Evolutionary conservation across 2,113 vertebrate species (phyloP).

Genomic region (Gasterosteus nipponicus): DNA sequence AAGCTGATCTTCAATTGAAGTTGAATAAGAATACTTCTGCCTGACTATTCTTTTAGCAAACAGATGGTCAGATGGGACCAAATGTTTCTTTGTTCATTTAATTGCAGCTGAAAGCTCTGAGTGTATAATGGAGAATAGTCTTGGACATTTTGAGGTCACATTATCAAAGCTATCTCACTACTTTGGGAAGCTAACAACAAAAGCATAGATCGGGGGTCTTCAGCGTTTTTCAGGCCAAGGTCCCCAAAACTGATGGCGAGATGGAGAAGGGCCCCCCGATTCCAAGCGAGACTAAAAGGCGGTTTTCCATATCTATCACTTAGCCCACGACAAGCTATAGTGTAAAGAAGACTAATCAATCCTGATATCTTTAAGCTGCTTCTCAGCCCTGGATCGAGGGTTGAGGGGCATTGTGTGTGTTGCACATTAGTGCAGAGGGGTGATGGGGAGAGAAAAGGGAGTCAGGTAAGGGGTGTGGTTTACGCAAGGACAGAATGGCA

Average conservation of each 20-base stretch:
- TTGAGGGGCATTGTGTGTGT: too few species aligned
- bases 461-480: too few species aligned
- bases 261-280: neutral
- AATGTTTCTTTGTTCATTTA: neutral
- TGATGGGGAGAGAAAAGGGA: too few species aligned
- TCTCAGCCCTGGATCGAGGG: too few species aligned
- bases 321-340: neutral
- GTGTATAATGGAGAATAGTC: neutral
- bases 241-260: too few species aligned
- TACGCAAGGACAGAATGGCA: too few species aligned
- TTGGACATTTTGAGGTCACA: neutral
- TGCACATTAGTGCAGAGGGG: too few species aligned
- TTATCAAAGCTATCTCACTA: neutral
- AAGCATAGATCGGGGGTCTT: neutral
- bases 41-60: neutral
- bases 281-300: neutral
- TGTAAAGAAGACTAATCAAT: too few species aligned
- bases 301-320: neutral
- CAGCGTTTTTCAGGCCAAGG: too few species aligned
- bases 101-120: neutral
- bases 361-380: too few species aligned
- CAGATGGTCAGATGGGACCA: neutral
- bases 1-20: conserved; percentile 2
- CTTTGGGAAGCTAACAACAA: too few species aligned
- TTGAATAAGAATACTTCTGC: neutral